Base-by-base conservation (phyloP, 37 sponge, comb jelly and placozoan species). In the Cliona cf. orientalis region DNA sequence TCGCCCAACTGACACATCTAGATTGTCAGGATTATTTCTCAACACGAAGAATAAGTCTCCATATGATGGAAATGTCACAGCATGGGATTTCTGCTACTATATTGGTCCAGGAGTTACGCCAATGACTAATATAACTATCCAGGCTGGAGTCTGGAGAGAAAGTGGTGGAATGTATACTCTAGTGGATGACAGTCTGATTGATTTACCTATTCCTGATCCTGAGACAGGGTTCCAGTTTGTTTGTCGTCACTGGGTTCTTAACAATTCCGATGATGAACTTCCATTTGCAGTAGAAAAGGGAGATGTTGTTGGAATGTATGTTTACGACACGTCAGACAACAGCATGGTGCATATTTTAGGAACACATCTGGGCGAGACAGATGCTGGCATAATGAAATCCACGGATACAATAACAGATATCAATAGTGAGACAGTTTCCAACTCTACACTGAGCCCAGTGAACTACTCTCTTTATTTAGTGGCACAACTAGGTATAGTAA, bases 101-200 rank as follows among this genome's bases (percentile, higher is more conserved):
- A 14, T 46, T 31, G 37, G 37, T 31, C 19, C 36, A 1, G 32
- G 28, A 14, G 33, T 17, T 26, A 46, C 7, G 14, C 25, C 12
- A 3, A 31, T 6, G 1, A 72, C 26, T 34, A 33, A 72, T 21
- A 25, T 72, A 26, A 7, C 46, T 28, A 40, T 74, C 33, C n/a
- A n/a, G n/a, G n/a, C n/a, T 6, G 75, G 59, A 22, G 75, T 74
- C 36, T 74, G 75, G 75, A 56, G 75, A 74, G 40, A 11, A 17
- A 26, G 0, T 49, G 53, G 53, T 17, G 19, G 1, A 6, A 11
- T 22, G 9, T 41, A 70, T 39, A 2, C 23, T 2, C 28, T 29
- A 26, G 28, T 74, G 12, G 36, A 35, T 36, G 75, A 11, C 9
- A 74, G 38, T 12, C 37, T 58, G 1, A 28, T 22, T 0, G 21